These are phyloP conservation scores for Mythimna impura DNA, from an alignment of 2,888 invertebrate species.

Conservation along the genomic window DNA sequence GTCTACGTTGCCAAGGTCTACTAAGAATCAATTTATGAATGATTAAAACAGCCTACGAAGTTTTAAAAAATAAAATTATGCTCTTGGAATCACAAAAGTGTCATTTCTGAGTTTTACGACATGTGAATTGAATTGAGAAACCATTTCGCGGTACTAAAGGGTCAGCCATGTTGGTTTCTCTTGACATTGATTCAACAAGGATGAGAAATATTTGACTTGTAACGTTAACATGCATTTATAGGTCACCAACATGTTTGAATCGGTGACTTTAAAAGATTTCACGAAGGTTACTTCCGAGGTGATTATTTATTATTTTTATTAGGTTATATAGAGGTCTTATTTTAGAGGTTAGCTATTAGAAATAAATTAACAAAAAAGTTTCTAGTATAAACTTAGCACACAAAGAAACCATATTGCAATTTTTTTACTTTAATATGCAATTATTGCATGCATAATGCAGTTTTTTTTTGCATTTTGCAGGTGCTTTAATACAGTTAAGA, in stretches of 20 bases:
- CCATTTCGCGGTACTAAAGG: slow-evolving; percentile 34
- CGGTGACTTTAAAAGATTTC: slow-evolving; percentile 12
- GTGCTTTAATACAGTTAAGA: no score
- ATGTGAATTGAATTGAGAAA: slow-evolving; percentile 28
- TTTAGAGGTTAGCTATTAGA: slow-evolving; percentile 11
- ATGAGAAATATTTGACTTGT: slow-evolving; percentile 42
- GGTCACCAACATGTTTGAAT: slow-evolving; percentile 20
- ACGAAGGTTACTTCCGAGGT: slow-evolving; percentile 40
- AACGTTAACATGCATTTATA: slow-evolving; percentile 28
- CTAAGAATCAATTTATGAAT: no score
- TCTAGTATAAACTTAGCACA: no score
- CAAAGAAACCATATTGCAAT: no score
- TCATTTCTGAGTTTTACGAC: slow-evolving; percentile 5
- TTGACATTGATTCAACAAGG: slow-evolving; percentile 49
- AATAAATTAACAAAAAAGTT: no score
- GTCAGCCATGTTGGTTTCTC: slow-evolving; percentile 36
- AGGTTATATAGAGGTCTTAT: slow-evolving; percentile 12
- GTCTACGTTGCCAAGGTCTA: no score
- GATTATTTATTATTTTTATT: slow-evolving; percentile 11
- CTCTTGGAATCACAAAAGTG: background rate
- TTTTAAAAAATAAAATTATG: background rate
- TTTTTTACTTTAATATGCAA: no score
- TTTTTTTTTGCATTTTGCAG: no score
- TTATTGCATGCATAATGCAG: no score
- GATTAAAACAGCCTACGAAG: no score